A percentile compares a stretch with the other conserved stretches of the same genome.
Evolutionary conservation across 2,888 invertebrate genomes (phyloP).

Genomic region (Steinernema carpocapsae): DNA sequence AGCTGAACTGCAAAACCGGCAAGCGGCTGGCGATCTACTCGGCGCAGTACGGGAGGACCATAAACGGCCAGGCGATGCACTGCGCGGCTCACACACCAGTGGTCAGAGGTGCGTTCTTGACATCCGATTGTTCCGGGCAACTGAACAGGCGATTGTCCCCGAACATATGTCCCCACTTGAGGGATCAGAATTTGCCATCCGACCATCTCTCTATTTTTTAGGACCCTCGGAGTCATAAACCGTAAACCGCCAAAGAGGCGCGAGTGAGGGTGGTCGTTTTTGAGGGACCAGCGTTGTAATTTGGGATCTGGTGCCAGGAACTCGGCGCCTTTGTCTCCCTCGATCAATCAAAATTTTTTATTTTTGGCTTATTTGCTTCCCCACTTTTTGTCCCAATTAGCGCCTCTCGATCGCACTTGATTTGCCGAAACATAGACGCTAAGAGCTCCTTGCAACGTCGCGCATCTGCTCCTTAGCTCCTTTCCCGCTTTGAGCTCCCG

Average conservation of each 20-base stretch:
- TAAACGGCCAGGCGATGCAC: constrained; percentile 75
- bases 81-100: constrained; percentile 39
- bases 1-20: constrained; percentile 84
- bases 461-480: neutral
- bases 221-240: neutral
- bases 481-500: neutral
- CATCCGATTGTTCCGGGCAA: neutral
- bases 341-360: neutral
- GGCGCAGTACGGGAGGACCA: constrained; percentile 87
- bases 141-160: neutral
- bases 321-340: neutral
- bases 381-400: too few species aligned
- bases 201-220: neutral
- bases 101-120: constrained; percentile 9
- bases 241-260: neutral
- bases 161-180: constrained; percentile 15
- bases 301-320: neutral
- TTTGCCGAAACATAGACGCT: neutral
- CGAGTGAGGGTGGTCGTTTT: constrained; percentile 22
- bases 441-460: constrained; percentile 1
- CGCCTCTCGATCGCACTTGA: neutral
- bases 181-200: neutral
- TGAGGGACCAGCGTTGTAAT: neutral
- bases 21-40: constrained; percentile 87
- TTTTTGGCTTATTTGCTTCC: neutral